A percentile compares a stretch with the other conserved stretches of the same genome.
phyloP scores from a whole-genome alignment of 2,113 vertebrate genomes.

The Neodon shergylaensis region DNA sequence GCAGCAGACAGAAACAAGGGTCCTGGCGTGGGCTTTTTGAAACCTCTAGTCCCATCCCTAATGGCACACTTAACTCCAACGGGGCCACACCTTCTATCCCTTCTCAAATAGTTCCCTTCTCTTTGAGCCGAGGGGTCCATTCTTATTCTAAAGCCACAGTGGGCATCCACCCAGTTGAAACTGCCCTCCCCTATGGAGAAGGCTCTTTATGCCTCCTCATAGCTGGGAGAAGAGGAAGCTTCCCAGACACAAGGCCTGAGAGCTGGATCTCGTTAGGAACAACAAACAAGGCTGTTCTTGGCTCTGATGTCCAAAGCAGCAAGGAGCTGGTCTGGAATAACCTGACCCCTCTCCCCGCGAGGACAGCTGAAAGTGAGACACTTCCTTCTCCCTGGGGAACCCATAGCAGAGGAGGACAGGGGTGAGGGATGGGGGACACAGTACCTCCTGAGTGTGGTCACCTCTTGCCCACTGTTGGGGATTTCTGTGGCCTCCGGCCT shows the following conservation, averaged over 20 bases:
- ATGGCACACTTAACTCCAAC: background rate
- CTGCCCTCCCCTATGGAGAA: background rate
- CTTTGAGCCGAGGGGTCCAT: background rate
- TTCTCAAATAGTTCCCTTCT: background rate
- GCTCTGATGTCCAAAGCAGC: background rate
- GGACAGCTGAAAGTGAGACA: background rate
- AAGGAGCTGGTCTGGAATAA: too few species aligned
- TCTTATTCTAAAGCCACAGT: background rate
- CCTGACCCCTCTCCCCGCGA: fast-evolving
- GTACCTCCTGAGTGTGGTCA: too few species aligned
- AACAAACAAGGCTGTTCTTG: background rate
- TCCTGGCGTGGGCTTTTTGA: background rate
- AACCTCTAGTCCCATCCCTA: background rate
- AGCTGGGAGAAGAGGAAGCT: too few species aligned
- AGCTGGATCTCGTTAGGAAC: background rate
- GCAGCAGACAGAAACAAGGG: background rate
- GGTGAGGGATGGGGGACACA: too few species aligned
- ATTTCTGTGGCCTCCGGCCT: fast-evolving
- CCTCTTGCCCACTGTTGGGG: background rate
- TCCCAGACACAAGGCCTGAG: fast-evolving
- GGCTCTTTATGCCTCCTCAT: fast-evolving
- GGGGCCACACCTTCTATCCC: background rate
- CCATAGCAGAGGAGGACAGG: background rate
- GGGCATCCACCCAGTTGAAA: background rate
- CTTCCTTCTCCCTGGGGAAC: background rate